Base-by-base conservation (phyloP, 2,113 vertebrate species). In the Porphyrio hochstetteri region DNA sequence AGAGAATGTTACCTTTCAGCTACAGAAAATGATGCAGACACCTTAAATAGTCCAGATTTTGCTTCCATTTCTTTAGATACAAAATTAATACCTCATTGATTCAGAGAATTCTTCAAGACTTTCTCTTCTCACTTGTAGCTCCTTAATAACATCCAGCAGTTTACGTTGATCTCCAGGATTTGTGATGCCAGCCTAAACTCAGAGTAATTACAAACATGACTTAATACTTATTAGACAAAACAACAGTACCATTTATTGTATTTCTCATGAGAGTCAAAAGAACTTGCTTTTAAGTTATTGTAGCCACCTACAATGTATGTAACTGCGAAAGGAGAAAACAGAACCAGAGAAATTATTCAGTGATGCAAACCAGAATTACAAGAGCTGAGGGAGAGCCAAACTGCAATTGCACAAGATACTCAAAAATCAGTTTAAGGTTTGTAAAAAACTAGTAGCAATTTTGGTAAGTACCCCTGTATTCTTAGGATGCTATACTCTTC, bases 131-230 rank as follows among this genome's bases (percentile, higher is more conserved):
- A 98, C 91, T 28, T 98, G 97, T 46, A 99, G 97, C 94, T 99
- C 97, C 2, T 98, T 98, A 96, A 98, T 44, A 90, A 98, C 98
- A 65, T 70, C 96, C 81, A 99, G 68, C 85, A 99, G 92, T 98
- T 98, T 99, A 94, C 98, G 96, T 60, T 98, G 99, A 91, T 99
- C 99, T 94, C 33, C 96, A 56, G 96, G 96, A 93, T 98, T 95
- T 61, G 92, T 97, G 97, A 99, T 94, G 29, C 99, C 99, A 76
- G 99, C 97, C 99, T 99, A 97, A 93, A 95, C 60, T 88, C 77
- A 94, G 27, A 81, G 23, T 33, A 72, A 76, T 86, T 72, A 33
- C 50, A 94, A 59, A 53, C 44, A 46, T 44, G 44, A 44, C 16
- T 46, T 60, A 84, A 68, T n/a, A 60, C 6, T 63, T 90, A 82